These are phyloP conservation scores for Muscicapa adusta DNA, from an alignment of 2,113 vertebrate genomes.

Conservation along the genomic window DNA sequence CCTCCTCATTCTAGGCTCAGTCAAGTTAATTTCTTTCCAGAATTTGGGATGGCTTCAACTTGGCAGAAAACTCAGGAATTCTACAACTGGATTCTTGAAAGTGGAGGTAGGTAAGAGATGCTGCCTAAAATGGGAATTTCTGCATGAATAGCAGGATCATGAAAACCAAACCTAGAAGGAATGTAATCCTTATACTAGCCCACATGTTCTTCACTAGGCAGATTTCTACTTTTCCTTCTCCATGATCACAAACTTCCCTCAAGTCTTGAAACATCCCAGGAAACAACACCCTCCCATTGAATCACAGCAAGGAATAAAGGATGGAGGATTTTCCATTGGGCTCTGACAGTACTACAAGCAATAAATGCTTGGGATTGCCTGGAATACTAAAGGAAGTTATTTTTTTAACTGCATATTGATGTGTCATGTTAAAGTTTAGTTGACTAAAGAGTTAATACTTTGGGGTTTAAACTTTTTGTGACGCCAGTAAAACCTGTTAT, in stretches of 20 bases:
- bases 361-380: neutral
- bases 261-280: neutral
- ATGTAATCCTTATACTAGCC: neutral
- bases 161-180: neutral
- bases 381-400: neutral
- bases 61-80: constrained; percentile 66
- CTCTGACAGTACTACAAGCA: neutral
- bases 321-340: neutral
- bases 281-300: neutral
- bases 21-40: neutral
- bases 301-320: neutral
- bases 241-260: neutral
- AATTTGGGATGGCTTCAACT: constrained; percentile 26
- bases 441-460: neutral
- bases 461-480: neutral
- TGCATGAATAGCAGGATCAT: neutral
- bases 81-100: constrained; percentile 66
- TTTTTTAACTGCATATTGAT: neutral
- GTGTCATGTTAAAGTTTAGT: neutral
- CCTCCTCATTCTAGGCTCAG: neutral
- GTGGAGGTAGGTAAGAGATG: constrained; percentile 65
- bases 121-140: neutral
- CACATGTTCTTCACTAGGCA: neutral
- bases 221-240: neutral
- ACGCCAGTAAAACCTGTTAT: neutral